Evolutionary conservation across 2,888 invertebrate genomes (phyloP), one percentile per base, ranked within the genome.

Genomic region (Drosophila pegasa): DNA sequence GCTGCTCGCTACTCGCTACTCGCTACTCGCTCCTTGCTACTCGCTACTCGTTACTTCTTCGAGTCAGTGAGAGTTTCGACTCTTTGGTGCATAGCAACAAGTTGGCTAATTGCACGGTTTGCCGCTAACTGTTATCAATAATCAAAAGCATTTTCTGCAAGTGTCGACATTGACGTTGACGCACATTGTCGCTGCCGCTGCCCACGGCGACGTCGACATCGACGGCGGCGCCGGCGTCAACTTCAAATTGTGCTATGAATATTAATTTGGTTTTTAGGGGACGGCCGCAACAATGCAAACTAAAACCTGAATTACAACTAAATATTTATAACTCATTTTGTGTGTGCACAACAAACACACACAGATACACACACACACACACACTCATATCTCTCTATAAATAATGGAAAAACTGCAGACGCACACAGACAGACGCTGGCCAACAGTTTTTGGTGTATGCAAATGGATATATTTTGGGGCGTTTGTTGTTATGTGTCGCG

Each of bases 241-340:
- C 57, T 57, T 20, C 57, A 57, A 62, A 71, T 76, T 67, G 77
- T 51, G 41, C 57, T 73, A 87, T 86, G 81, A 87, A 88, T 88
- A 88, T 88, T 88, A 81, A 88, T 81, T 88, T 82, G 70, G 79
- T 78, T 75, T 80, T 84, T 64, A 65, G 56, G 60, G 59, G 14
- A 35, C 35, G 33, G 31, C 54, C 62, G 51, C 60, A 76, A 73
- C 77, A 88, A 75, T 82, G 80, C 60, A 63, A 86, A 79, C 81
- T 87, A 84, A 87, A 75, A 80, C 81, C 79, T 68, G 80, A 88
- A 87, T 87, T 80, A 84, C 87, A 84, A 87, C 84, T 88, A 81
- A 87, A 87, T 88, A 87, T 88, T 88, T 87, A 88, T 84, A 88
- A 88, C 85, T 88, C 80, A 87, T 88, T 88, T 87, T 86, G 67